phyloP scores from a whole-genome alignment of 35 echinoderm and acorn worm genomes.

The Chiridota heheva region DNA sequence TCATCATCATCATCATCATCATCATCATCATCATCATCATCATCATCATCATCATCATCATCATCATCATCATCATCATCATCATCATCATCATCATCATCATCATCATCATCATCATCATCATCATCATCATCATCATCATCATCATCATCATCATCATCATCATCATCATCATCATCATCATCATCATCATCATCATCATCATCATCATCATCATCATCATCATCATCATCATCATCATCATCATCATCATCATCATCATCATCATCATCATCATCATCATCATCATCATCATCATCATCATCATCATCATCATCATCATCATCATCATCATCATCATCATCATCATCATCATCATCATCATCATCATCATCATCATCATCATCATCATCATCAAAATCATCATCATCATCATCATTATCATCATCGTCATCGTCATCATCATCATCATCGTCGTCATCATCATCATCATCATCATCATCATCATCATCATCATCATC shows the following conservation, averaged over 20 bases:
- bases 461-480: background rate
- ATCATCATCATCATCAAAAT: too few relatives aligned
- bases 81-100: background rate
- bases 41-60: background rate
- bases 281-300: background rate
- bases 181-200: background rate
- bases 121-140: background rate
- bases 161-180: constrained; percentile 6
- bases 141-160: background rate
- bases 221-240: background rate
- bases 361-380: background rate
- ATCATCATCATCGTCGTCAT: background rate
- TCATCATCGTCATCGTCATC: background rate
- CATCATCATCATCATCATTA: too few relatives aligned
- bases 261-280: constrained; percentile 3
- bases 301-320: background rate
- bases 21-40: constrained; percentile 6
- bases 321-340: background rate
- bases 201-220: background rate
- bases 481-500: too few relatives aligned
- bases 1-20: background rate
- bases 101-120: background rate
- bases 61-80: background rate
- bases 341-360: background rate
- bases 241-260: constrained; percentile 1